phyloP scores from a whole-genome alignment of 2,888 invertebrate genomes.

The Caenorhabditis sinica region DNA sequence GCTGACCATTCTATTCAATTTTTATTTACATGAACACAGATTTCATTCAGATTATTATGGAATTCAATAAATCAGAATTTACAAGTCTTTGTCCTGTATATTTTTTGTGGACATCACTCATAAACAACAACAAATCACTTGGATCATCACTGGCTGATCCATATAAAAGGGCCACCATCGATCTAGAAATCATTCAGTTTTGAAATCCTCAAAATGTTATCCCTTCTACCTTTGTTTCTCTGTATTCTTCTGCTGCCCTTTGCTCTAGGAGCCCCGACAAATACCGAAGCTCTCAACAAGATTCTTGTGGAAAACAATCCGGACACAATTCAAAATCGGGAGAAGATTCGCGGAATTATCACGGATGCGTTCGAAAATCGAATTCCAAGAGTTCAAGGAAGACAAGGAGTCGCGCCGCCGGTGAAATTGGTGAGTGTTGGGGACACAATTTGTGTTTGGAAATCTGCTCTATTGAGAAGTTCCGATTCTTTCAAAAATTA shows the following conservation, averaged over 20 bases:
- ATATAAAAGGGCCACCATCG: not conserved
- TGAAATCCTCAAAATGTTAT: not conserved
- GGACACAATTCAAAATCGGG: slow-evolving; percentile 52
- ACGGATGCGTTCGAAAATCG: slow-evolving; percentile 39
- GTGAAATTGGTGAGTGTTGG: slow-evolving; percentile 32
- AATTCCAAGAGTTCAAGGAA: slow-evolving; percentile 46
- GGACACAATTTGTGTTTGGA: too few species aligned
- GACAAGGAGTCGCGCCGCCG: slow-evolving; percentile 24
- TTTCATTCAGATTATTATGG: not conserved
- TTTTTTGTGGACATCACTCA: too few species aligned
- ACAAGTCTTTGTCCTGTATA: too few species aligned
- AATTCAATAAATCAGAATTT: too few species aligned
- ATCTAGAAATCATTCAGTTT: not conserved
- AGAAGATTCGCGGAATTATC: slow-evolving; percentile 48
- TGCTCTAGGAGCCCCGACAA: slow-evolving; percentile 3
- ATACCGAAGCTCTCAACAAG: slow-evolving; percentile 47
- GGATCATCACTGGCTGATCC: not conserved
- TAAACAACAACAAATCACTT: not conserved
- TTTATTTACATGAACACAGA: not conserved
- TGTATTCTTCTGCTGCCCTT: not conserved
- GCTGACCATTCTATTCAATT: not conserved
- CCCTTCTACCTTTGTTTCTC: not conserved
- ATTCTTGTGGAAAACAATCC: slow-evolving; percentile 57
- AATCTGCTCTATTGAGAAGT: not conserved
- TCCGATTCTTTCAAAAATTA: not conserved